Percentiles rank a stretch among this genome's conserved stretches.
phyloP scores from a whole-genome alignment of 2,797 vertebrate species.

The Clamator glandarius region DNA sequence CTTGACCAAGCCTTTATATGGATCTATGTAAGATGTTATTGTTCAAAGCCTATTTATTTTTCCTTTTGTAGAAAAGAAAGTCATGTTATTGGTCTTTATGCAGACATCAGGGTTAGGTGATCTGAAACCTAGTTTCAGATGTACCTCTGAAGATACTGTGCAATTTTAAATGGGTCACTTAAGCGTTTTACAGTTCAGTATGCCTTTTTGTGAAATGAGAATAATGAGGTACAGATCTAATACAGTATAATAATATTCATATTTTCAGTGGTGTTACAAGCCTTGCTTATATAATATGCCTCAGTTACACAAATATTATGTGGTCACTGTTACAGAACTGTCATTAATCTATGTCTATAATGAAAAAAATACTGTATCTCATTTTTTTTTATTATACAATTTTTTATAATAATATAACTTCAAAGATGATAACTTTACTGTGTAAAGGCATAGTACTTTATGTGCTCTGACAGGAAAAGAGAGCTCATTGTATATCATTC shows the following conservation, averaged over 20 bases:
- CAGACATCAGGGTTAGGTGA: conserved; percentile 7
- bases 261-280: neutral
- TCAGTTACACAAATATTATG: neutral
- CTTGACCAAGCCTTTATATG: neutral
- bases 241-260: neutral
- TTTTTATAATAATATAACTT: conserved; percentile 4
- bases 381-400: neutral
- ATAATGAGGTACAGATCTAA: neutral
- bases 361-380: neutral
- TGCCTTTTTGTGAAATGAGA: neutral
- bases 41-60: conserved; percentile 33
- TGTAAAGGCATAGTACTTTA: neutral
- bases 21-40: neutral
- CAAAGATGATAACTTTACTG: conserved; percentile 7
- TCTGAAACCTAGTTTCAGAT: conserved; percentile 8
- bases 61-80: conserved; percentile 17
- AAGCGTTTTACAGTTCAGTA: neutral
- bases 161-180: conserved; percentile 7
- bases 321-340: neutral
- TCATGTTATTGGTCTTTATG: neutral
- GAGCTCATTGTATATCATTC: neutral
- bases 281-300: neutral
- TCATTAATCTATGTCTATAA: neutral
- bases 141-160: neutral
- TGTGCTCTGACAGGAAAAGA: neutral